Conservation (phyloP, 2,888 invertebrate genomes). For the Teleogryllus oceanicus region DNA sequence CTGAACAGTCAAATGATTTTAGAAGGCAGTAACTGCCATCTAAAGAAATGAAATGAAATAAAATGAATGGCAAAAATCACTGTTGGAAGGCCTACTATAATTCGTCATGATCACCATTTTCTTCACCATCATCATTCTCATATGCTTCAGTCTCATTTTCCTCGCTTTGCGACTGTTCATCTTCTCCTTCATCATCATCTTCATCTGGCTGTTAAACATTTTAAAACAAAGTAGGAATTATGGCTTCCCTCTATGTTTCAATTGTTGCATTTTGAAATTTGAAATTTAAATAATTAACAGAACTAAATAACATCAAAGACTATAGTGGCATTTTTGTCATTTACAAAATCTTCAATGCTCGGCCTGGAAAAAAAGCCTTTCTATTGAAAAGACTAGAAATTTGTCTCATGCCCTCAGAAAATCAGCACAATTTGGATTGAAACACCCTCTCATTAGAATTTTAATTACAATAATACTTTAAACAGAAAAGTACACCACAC, state of each 20-base stretch:
- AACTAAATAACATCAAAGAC: too few relatives aligned
- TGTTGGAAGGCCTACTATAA: constrained; percentile 4
- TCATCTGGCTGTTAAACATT: constrained; percentile 12
- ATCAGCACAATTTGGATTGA: background rate
- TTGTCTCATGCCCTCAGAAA: background rate
- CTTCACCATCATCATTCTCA: constrained; percentile 28
- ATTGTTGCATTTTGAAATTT: too few relatives aligned
- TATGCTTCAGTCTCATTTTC: constrained; percentile 46
- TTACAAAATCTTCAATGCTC: too few relatives aligned
- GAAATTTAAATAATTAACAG: too few relatives aligned
- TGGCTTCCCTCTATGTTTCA: too few relatives aligned
- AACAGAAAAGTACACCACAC: background rate
- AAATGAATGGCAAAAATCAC: too few relatives aligned
- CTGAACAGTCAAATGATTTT: too few relatives aligned
- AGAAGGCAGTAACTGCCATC: too few relatives aligned
- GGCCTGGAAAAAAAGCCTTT: too few relatives aligned
- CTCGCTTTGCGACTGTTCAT: constrained; percentile 45
- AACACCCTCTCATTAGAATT: background rate
- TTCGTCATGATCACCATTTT: constrained; percentile 39
- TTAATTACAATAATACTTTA: background rate
- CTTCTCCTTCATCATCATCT: constrained; percentile 47
- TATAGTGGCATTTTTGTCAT: too few relatives aligned
- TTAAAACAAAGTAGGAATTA: background rate
- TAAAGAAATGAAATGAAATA: too few relatives aligned
- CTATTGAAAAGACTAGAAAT: too few relatives aligned